phyloP scores from a whole-genome alignment of 2,888 invertebrate species.

The Cheiracanthium punctorium region DNA sequence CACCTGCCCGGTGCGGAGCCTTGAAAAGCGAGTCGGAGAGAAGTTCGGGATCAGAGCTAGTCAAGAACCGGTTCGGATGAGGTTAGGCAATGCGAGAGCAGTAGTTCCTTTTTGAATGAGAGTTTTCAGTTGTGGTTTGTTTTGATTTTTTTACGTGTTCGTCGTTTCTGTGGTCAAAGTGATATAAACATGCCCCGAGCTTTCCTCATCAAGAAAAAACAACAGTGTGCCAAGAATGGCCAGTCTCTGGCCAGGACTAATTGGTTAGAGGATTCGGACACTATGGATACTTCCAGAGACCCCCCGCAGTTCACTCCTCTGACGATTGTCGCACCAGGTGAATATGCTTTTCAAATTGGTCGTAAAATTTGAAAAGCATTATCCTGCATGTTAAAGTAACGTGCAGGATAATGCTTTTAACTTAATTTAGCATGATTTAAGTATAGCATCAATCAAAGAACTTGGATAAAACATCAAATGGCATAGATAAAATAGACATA shows the following conservation, averaged over 20 bases:
- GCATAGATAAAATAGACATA: no score
- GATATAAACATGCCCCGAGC: conserved; percentile 70
- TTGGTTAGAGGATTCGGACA: conserved; percentile 48
- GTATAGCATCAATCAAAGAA: no score
- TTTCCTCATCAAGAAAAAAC: conserved; percentile 71
- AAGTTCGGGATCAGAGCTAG: conserved; percentile 31
- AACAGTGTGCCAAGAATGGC: conserved; percentile 62
- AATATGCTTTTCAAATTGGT: background rate
- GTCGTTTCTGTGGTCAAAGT: background rate
- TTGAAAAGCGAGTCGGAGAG: conserved; percentile 36
- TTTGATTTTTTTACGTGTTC: conserved; percentile 23
- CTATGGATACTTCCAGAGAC: conserved; percentile 51
- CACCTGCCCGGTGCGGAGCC: conserved; percentile 42
- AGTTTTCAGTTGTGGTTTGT: background rate
- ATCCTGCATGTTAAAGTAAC: no score
- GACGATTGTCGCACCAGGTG: conserved; percentile 52
- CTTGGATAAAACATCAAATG: no score
- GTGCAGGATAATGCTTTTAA: no score
- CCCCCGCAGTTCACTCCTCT: conserved; percentile 44
- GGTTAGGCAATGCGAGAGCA: background rate
- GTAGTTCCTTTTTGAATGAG: conserved; percentile 2
- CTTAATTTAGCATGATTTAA: no score
- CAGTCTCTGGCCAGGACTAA: conserved; percentile 36
- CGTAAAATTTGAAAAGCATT: background rate
- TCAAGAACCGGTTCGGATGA: conserved; percentile 25